These are phyloP conservation scores for Decapterus maruadsi DNA, from an alignment of 2,797 vertebrate genomes.

Conservation along the genomic window DNA sequence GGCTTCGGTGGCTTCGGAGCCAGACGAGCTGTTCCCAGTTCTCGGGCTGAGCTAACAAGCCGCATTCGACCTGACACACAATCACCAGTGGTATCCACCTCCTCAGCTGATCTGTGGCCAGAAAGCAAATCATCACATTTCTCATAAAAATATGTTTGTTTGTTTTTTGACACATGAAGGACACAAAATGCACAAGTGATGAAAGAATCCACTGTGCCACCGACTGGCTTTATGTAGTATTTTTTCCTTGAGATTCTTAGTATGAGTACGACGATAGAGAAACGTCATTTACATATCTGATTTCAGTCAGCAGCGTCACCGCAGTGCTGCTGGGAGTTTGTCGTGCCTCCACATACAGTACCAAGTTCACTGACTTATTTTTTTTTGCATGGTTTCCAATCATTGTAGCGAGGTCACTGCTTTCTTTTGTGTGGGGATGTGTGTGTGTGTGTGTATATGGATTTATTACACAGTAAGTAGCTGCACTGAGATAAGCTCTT, in stretches of 20 bases:
- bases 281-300: conserved; percentile 14
- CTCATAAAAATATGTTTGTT: not conserved
- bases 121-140: not conserved
- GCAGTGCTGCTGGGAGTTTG: conserved; percentile 20
- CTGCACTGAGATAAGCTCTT: conserved; percentile 81
- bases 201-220: conserved; percentile 19
- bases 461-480: conserved; percentile 54
- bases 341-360: conserved; percentile 59
- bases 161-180: conserved; percentile 27
- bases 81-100: not conserved
- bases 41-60: not conserved
- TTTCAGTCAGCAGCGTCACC: conserved; percentile 6
- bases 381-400: conserved; percentile 70
- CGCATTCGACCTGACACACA: not conserved
- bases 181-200: conserved; percentile 13
- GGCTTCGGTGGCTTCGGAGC: not conserved
- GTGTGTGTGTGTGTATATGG: conserved; percentile 30
- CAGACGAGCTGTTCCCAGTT: not conserved
- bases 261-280: conserved; percentile 21
- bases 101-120: not conserved
- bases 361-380: conserved; percentile 64
- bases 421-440: conserved; percentile 24
- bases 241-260: conserved; percentile 27
- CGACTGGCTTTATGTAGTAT: conserved; percentile 6
- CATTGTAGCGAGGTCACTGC: conserved; percentile 38